Conservation (phyloP, 1,140 invertebrate species). For the Chrysopa pallens region DNA sequence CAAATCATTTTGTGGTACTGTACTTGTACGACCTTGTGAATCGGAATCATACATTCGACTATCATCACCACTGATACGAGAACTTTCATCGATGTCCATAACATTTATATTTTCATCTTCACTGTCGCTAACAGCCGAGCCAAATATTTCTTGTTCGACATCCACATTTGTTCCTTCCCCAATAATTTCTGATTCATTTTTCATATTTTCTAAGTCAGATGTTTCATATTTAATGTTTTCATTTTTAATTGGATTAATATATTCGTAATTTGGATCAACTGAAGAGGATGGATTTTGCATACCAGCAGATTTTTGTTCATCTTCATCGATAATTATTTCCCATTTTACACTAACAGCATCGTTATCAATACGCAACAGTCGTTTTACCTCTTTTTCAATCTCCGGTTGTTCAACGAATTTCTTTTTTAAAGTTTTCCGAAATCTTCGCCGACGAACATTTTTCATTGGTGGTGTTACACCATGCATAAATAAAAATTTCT, state of each 20-base stretch:
- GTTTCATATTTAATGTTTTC: slow-evolving; percentile 7
- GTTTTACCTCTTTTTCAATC: slow-evolving; percentile 92
- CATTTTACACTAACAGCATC: slow-evolving; percentile 59
- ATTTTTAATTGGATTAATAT: slow-evolving; percentile 11
- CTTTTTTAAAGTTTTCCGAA: slow-evolving; percentile 89
- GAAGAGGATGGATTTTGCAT: slow-evolving; percentile 8
- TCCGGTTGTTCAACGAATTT: slow-evolving; percentile 94
- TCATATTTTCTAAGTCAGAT: slow-evolving; percentile 14
- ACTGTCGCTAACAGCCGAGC: slow-evolving; percentile 69
- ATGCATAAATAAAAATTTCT: slow-evolving; percentile 86
- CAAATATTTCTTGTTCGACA: slow-evolving; percentile 72
- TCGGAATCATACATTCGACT: slow-evolving; percentile 57
- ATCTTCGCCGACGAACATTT: slow-evolving; percentile 82
- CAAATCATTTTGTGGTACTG: slow-evolving; percentile 10
- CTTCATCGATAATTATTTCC: slow-evolving; percentile 17
- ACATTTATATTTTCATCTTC: slow-evolving; percentile 57
- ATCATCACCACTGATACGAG: slow-evolving; percentile 53
- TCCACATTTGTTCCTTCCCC: slow-evolving; percentile 19
- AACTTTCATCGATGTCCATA: slow-evolving; percentile 61
- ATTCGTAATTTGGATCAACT: slow-evolving; percentile 8
- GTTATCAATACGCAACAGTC: slow-evolving; percentile 78
- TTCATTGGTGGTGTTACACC: slow-evolving; percentile 88
- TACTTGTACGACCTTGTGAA: slow-evolving; percentile 33
- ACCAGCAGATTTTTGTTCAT: slow-evolving; percentile 11
- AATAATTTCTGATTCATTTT: slow-evolving; percentile 7